Conservation (phyloP, 2,113 vertebrate genomes). For the Cariama cristata region DNA sequence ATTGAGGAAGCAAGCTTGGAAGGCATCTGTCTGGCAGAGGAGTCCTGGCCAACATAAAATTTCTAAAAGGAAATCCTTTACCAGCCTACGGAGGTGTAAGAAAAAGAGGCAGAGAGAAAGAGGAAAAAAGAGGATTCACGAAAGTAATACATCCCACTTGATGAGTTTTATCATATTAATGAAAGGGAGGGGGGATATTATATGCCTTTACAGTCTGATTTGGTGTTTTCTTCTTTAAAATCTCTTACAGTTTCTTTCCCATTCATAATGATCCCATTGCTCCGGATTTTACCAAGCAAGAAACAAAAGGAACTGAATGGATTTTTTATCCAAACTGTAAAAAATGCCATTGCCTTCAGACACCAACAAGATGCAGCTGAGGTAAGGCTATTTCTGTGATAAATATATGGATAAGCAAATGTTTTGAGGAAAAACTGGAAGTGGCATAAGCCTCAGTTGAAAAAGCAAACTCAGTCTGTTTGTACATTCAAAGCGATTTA, state of each 20-base stretch:
- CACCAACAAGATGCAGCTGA: conserved; percentile 85
- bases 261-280: conserved; percentile 83
- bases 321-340: conserved; percentile 87
- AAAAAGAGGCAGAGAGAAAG: not conserved
- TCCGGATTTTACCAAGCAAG: conserved; percentile 83
- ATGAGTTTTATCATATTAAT: not conserved
- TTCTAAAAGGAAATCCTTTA: not conserved
- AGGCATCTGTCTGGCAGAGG: not conserved
- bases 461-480: not conserved
- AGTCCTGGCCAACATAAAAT: not conserved
- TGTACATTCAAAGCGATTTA: not conserved
- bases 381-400: conserved; percentile 77
- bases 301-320: conserved; percentile 81
- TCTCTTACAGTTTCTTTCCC: conserved; percentile 88
- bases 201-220: not conserved
- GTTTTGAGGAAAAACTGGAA: not conserved
- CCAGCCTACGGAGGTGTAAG: not conserved
- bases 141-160: not conserved
- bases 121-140: not conserved
- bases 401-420: not conserved
- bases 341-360: conserved; percentile 85
- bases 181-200: not conserved
- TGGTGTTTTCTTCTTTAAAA: conserved; percentile 13
- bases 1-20: not conserved
- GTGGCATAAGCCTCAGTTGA: not conserved